phyloP scores from a whole-genome alignment of 2,888 invertebrate genomes.

The Polyploca ridens region DNA sequence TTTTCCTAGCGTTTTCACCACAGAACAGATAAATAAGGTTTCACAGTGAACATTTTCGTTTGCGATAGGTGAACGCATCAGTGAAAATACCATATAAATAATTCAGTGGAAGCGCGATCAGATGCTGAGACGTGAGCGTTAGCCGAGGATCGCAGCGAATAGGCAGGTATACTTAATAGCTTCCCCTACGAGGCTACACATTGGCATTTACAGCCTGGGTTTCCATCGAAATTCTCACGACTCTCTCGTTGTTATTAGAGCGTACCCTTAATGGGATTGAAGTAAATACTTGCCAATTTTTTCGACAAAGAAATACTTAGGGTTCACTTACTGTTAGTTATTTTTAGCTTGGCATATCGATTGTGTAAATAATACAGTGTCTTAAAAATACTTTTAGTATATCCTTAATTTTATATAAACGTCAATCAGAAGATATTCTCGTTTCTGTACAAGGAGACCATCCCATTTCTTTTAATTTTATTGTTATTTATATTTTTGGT shows the following conservation, averaged over 20 bases:
- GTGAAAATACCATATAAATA: conserved; percentile 62
- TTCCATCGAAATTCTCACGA: conserved; percentile 28
- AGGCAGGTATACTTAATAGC: conserved; percentile 29
- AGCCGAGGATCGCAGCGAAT: conserved; percentile 19
- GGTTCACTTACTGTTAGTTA: not conserved
- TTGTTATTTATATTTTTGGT: not conserved
- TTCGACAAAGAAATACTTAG: conserved; percentile 12
- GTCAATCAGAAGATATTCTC: not conserved
- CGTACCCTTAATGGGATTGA: conserved; percentile 30
- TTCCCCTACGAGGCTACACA: conserved; percentile 23
- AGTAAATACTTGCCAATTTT: conserved; percentile 28
- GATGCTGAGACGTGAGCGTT: conserved; percentile 27
- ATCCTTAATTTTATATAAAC: not conserved
- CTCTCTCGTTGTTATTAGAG: conserved; percentile 34
- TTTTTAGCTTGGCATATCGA: conserved; percentile 6
- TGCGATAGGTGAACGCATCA: conserved; percentile 60
- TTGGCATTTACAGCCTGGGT: conserved; percentile 16
- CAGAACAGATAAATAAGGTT: too few relatives aligned
- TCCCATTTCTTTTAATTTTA: too few relatives aligned
- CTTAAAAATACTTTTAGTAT: not conserved
- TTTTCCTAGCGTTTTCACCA: conserved; percentile 45
- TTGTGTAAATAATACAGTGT: not conserved
- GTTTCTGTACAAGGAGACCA: too few relatives aligned
- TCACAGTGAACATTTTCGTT: conserved; percentile 54
- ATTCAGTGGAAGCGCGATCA: conserved; percentile 53